A percentile compares a stretch with the other conserved stretches of the same genome.
Conservation (phyloP, 64 coral and sea anemone species). For the Stichodactyla helianthus region DNA sequence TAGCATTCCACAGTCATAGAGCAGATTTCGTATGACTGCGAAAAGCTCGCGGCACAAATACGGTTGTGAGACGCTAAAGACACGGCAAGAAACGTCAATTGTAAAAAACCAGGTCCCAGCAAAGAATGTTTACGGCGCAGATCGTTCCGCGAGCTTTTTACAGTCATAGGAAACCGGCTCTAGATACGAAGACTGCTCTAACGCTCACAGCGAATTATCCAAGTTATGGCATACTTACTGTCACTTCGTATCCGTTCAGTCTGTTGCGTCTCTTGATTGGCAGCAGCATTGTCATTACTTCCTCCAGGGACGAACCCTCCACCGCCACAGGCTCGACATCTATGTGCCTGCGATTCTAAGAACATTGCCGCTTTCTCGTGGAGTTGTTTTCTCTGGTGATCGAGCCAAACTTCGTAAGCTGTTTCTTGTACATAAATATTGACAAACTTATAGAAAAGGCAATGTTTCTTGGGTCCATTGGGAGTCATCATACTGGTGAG, state of each 20-base stretch:
- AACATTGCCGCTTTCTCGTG: conserved; percentile 87
- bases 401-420: conserved; percentile 77
- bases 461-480: conserved; percentile 84
- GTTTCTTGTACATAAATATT: conserved; percentile 94
- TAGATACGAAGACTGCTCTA: no score
- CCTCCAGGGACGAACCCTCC: conserved; percentile 73
- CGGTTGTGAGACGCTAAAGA: no score
- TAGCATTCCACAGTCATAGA: no score
- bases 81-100: no score
- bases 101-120: no score
- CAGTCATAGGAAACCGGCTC: no score
- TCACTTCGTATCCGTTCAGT: conserved; percentile 50
- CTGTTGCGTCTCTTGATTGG: not conserved
- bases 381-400: conserved; percentile 75
- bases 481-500: conserved; percentile 69
- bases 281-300: not conserved
- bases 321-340: conserved; percentile 84
- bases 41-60: no score
- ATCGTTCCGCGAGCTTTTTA: no score
- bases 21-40: no score
- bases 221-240: conserved; percentile 8
- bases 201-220: not conserved
- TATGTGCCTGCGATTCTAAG: conserved; percentile 93
- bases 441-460: conserved; percentile 79
- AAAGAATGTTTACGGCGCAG: no score